Conservation (phyloP, 23 tunicate genomes). For the Corella eumyota region DNA sequence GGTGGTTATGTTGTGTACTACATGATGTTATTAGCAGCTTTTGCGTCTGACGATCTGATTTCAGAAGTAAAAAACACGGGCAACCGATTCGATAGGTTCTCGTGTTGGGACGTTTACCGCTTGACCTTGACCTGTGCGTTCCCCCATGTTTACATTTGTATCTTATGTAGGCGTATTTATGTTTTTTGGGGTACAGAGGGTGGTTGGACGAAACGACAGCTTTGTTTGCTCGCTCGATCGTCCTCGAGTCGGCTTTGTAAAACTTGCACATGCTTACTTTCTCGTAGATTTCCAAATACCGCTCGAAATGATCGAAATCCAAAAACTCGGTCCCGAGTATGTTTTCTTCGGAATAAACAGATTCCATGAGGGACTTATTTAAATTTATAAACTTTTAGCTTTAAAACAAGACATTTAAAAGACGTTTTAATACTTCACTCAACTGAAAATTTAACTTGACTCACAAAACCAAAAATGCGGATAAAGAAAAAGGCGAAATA, state of each 20-base stretch:
- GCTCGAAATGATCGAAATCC: constrained; percentile 4
- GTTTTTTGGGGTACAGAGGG: neutral
- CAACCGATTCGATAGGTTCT: constrained; percentile 4
- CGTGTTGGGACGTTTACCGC: constrained; percentile 2
- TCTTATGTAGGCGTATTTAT: constrained; percentile 1
- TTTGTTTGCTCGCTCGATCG: constrained; percentile 4
- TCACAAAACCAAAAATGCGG: too few relatives aligned
- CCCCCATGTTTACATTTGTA: constrained; percentile 7
- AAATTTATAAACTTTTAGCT: too few relatives aligned
- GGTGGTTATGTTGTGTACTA: constrained; percentile 1
- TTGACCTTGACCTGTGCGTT: constrained; percentile 1
- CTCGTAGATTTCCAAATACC: constrained; percentile 2
- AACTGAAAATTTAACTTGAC: too few relatives aligned
- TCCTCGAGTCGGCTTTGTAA: constrained; percentile 6
- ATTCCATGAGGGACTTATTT: too few relatives aligned
- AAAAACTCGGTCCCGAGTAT: constrained; percentile 3
- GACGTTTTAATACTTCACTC: too few relatives aligned
- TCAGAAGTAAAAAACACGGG: neutral
- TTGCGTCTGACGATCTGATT: constrained; percentile 4
- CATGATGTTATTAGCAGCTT: neutral
- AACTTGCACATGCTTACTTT: neutral
- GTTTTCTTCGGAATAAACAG: constrained; percentile 3
- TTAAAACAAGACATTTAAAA: too few relatives aligned
- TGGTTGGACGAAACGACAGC: neutral
- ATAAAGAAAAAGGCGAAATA: too few relatives aligned